Evolutionary conservation across 2,888 invertebrate species (phyloP).

Genomic region (Gasteruption jaculator): DNA sequence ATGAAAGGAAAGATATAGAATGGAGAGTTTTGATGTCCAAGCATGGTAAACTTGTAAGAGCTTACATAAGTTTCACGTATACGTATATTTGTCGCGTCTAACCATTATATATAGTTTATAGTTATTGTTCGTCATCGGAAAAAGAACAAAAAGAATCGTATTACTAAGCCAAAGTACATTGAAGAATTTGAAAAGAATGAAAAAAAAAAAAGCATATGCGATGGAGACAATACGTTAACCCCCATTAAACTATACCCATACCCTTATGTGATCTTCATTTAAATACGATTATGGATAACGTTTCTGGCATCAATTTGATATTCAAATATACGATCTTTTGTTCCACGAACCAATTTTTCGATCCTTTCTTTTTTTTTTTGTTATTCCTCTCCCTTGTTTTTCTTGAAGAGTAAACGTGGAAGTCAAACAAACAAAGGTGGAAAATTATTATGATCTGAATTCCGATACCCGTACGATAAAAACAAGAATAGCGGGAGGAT

Average conservation of each 20-base stretch:
- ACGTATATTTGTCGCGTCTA: conserved; percentile 45
- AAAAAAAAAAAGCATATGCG: conserved; percentile 18
- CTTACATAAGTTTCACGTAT: conserved; percentile 21
- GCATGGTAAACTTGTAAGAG: background rate
- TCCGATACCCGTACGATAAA: too few species aligned
- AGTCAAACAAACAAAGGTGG: too few species aligned
- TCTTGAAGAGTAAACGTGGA: too few species aligned
- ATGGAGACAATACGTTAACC: conserved; percentile 30
- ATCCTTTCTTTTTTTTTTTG: too few species aligned
- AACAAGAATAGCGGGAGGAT: too few species aligned
- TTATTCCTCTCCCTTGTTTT: too few species aligned
- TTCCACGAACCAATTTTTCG: conserved; percentile 39
- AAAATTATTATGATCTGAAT: too few species aligned
- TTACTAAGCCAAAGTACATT: too few species aligned
- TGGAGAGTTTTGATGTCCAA: conserved; percentile 16
- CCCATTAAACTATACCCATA: conserved; percentile 41
- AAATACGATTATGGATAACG: conserved; percentile 51
- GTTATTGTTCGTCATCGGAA: conserved; percentile 43
- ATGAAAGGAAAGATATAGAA: conserved; percentile 23
- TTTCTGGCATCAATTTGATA: conserved; percentile 47
- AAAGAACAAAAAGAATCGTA: too few species aligned
- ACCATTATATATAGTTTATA: conserved; percentile 47
- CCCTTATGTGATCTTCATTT: conserved; percentile 50
- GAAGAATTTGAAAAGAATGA: too few species aligned
- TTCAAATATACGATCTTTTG: conserved; percentile 49